Evolutionary conservation across 1,140 invertebrate species (phyloP), one percentile per base, ranked within the genome.

Genomic region (Drosophila sulfurigaster): DNA sequence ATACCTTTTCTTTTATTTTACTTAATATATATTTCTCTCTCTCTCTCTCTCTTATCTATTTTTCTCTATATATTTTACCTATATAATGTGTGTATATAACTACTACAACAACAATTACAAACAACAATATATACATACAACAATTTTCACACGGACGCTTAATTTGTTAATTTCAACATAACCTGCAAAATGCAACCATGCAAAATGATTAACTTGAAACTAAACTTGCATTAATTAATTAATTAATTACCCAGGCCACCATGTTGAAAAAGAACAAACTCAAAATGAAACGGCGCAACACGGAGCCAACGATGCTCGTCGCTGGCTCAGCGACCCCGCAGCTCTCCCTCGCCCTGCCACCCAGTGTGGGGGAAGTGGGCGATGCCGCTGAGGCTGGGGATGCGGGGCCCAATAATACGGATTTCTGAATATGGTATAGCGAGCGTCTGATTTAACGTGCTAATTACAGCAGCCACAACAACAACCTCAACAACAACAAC

Each of bases 211-310:
- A 54, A 73, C 58, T 51, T 45, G 10, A 65, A 43, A 43, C 41
- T 43, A 13, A 66, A 30, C 60, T 69, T 38, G 8, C 35, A 56
- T 63, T 30, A 15, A 49, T 68, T 60, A 54, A 49, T 68, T 60
- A 54, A 13, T 48, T 13, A 71, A 41, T 8, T 46, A 79, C 86
- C 92, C 94, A 97, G 96, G 96, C 96, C 82, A 97, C 96, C 92
- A 97, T 97, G 96, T 94, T 97, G 94, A 97, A 97, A 95, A 96
- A 97, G 94, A 96, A 96, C 95, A 98, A 98, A 94, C 96, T 96
- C 92, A 98, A 98, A 95, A 98, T 98, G 95, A 98, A 98, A 94
- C 94, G 97, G 70, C 95, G 97, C 91, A 98, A 98, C 94, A 98
- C 98, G 70, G 97, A 97, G 94, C 96, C 98, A 69, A 96, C 95